Percentiles rank a stretch among this genome's conserved stretches.
Evolutionary conservation across 2,888 invertebrate genomes (phyloP).

Genomic region (Eristalinus aeneus): DNA sequence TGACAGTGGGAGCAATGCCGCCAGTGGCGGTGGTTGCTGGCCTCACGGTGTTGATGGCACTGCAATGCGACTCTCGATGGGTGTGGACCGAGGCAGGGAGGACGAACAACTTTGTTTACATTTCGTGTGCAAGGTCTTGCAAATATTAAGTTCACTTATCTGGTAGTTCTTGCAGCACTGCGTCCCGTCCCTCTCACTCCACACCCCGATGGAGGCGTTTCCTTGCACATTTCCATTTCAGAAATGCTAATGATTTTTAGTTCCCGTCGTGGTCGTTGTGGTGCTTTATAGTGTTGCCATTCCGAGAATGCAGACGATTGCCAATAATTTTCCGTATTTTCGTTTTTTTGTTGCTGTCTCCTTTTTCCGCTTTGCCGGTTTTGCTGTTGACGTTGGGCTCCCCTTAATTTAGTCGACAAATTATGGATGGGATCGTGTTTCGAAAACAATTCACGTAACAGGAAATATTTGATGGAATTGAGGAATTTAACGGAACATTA

Average conservation of each 20-base stretch:
- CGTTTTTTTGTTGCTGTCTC: not conserved
- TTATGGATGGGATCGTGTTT: conserved; percentile 38
- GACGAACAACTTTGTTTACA: conserved; percentile 52
- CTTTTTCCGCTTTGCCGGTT: not conserved
- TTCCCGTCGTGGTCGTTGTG: conserved; percentile 6
- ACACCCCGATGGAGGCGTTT: conserved; percentile 27
- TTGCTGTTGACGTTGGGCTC: not conserved
- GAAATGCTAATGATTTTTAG: conserved; percentile 35
- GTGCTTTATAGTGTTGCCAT: conserved; percentile 31
- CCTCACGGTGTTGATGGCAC: not conserved
- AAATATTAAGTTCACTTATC: conserved; percentile 67
- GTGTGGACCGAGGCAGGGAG: not conserved
- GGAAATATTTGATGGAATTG: conserved; percentile 40
- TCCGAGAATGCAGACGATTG: conserved; percentile 34
- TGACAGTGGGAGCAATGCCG: not conserved
- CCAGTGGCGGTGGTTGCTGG: not conserved
- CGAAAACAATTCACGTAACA: conserved; percentile 50
- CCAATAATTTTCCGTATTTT: conserved; percentile 37
- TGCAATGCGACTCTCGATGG: conserved; percentile 39
- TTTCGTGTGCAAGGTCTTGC: conserved; percentile 61
- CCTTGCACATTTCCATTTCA: conserved; percentile 46
- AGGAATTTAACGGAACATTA: not conserved
- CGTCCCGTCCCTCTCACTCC: not conserved
- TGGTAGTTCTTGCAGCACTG: conserved; percentile 4
- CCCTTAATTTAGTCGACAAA: not conserved